Evolutionary conservation across 2,797 vertebrate species (phyloP), one percentile per base, ranked within the genome.

Genomic region (Lutjanus argentimaculatus): DNA sequence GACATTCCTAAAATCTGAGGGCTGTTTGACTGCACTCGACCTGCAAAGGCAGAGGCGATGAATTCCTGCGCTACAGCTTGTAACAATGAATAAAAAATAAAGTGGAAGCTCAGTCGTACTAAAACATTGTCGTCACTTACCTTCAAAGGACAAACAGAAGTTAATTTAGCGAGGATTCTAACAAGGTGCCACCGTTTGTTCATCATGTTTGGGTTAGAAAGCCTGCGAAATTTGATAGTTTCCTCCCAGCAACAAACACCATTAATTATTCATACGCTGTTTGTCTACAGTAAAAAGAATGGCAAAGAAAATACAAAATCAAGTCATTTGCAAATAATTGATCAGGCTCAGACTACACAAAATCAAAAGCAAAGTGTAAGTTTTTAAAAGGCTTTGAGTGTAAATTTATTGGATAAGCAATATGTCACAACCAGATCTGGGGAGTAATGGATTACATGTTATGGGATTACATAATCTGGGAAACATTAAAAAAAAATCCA

Each of bases 211-310:
- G 59, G 65, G 55, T 70, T 67, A 13, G 48, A 87, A 87, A 84
- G 62, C 30, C 65, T 81, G 72, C 62, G 62, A 72, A 62, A 75
- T 68, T 2, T 67, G 58, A 80, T 56, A 5, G 52, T 55, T 85
- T 80, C 64, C 63, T 79, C 63, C 30, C 52, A 66, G 82, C 64
- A 45, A 56, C 80, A 85, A 88, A 86, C 62, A 74, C 21, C 19
- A 70, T 87, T 63, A 85, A 87, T 88, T 74, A 89, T 89, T 88
- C 45, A 90, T 58, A 11, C 8, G 9, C 48, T 74, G 72, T 85
- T 83, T 83, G 64, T 87, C 77, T 61, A 77, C 51, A 72, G 72
- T 66, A 53, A 73, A 30, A 77, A 82, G 62, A 86, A 78, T 7
- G 6, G 51, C 75, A 77, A 69, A 62, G 53, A 78, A 53, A 61